Conservation (phyloP, 53 echinoderm and acorn worm species). For the Patiria pectinifera region DNA sequence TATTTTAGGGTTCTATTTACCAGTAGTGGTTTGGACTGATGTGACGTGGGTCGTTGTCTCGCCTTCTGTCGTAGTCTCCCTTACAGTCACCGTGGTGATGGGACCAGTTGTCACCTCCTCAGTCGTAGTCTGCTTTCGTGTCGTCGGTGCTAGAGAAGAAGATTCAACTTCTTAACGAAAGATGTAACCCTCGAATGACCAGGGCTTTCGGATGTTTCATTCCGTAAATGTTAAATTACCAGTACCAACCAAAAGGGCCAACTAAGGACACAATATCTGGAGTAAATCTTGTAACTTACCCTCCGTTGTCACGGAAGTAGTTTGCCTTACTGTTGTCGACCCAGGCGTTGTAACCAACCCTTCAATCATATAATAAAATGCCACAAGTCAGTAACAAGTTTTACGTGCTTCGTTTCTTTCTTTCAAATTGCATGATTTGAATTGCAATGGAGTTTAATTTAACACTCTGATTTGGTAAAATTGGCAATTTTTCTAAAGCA, state of each 20-base stretch:
- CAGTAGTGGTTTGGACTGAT: background rate
- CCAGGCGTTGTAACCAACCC: background rate
- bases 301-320: background rate
- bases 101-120: background rate
- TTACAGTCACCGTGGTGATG: background rate
- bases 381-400: too few species aligned
- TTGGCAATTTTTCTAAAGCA: too few species aligned
- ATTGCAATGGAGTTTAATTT: too few species aligned
- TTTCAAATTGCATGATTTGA: too few species aligned
- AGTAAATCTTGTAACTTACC: background rate
- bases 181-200: too few species aligned
- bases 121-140: background rate
- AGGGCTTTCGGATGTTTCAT: too few species aligned
- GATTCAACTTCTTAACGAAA: background rate
- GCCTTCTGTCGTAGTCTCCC: conserved; percentile 6
- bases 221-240: too few species aligned
- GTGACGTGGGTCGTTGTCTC: background rate
- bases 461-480: too few species aligned
- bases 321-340: conserved; percentile 9
- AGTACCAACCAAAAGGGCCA: too few species aligned
- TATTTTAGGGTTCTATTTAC: background rate
- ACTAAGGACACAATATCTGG: too few species aligned
- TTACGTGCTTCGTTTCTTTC: too few species aligned
- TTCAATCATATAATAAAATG: background rate
- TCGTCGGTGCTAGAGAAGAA: background rate